Evolutionary conservation across 2,113 vertebrate genomes (phyloP).

Genomic region (Cisticola juncidis): DNA sequence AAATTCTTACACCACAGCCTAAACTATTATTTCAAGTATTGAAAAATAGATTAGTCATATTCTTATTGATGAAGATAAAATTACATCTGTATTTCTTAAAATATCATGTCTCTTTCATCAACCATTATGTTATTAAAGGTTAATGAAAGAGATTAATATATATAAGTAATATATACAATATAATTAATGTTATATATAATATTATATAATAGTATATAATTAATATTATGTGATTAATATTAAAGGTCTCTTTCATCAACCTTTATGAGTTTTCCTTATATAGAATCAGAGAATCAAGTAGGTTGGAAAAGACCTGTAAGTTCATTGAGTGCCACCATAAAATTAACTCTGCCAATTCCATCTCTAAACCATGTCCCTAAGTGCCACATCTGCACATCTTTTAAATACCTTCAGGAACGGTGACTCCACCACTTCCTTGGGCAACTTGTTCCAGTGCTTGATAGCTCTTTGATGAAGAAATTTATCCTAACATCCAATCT

Average conservation of each 20-base stretch:
- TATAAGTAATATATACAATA: too few relatives aligned
- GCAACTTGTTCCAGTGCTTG: neutral
- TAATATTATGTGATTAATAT: too few relatives aligned
- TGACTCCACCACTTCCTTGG: neutral
- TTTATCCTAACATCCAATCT: neutral
- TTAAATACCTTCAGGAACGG: neutral
- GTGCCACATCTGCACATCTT: fast-evolving
- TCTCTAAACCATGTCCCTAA: neutral
- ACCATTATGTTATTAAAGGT: neutral
- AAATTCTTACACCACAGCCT: neutral
- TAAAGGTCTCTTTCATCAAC: neutral
- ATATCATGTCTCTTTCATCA: neutral
- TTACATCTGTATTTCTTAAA: neutral
- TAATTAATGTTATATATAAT: too few relatives aligned
- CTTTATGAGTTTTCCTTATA: neutral
- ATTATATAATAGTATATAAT: too few relatives aligned
- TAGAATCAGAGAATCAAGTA: neutral
- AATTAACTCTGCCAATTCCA: neutral
- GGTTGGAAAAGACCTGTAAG: neutral
- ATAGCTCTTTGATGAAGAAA: neutral
- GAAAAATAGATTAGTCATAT: neutral
- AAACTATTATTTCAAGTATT: neutral
- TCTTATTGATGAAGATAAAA: neutral
- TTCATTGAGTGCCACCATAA: neutral
- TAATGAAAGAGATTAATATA: too few relatives aligned